Evolutionary conservation across 1,140 invertebrate genomes (phyloP).

Genomic region (Aethina tumida): DNA sequence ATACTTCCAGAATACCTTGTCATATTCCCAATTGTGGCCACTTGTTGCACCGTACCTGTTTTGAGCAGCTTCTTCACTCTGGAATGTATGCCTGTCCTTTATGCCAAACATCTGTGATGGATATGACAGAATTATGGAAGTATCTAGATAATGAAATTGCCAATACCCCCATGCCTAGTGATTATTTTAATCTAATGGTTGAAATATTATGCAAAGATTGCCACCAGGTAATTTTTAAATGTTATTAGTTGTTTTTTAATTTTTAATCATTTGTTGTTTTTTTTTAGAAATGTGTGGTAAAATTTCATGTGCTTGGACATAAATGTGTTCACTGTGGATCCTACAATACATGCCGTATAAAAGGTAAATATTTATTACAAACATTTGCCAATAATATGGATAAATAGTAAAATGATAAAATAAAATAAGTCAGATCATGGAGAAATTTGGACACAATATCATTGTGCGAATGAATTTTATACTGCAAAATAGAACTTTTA

Average conservation of each 20-base stretch:
- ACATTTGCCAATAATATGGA: too few relatives aligned
- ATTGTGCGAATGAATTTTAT: too few relatives aligned
- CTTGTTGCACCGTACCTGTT: conserved; percentile 70
- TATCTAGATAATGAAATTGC: conserved; percentile 70
- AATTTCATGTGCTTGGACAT: conserved; percentile 75
- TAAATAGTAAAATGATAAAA: too few relatives aligned
- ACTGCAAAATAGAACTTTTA: too few relatives aligned
- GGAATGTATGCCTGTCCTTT: conserved; percentile 81
- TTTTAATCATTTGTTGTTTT: conserved; percentile 7
- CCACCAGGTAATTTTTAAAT: conserved; percentile 54
- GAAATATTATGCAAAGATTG: conserved; percentile 82
- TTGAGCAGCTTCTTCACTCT: conserved; percentile 63
- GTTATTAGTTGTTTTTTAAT: conserved; percentile 3
- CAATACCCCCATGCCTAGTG: conserved; percentile 69
- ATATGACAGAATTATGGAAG: conserved; percentile 74
- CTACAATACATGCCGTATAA: conserved; percentile 74
- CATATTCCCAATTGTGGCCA: conserved; percentile 81
- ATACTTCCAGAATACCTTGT: conserved; percentile 76
- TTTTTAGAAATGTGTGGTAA: conserved; percentile 62
- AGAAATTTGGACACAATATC: too few relatives aligned
- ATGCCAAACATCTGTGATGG: conserved; percentile 73
- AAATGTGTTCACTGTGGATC: conserved; percentile 77
- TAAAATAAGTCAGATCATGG: too few relatives aligned
- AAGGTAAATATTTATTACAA: too few relatives aligned
- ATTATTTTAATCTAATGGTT: conserved; percentile 66